phyloP scores from a whole-genome alignment of 2,888 invertebrate genomes.

The Oscheius myriophilus region DNA sequence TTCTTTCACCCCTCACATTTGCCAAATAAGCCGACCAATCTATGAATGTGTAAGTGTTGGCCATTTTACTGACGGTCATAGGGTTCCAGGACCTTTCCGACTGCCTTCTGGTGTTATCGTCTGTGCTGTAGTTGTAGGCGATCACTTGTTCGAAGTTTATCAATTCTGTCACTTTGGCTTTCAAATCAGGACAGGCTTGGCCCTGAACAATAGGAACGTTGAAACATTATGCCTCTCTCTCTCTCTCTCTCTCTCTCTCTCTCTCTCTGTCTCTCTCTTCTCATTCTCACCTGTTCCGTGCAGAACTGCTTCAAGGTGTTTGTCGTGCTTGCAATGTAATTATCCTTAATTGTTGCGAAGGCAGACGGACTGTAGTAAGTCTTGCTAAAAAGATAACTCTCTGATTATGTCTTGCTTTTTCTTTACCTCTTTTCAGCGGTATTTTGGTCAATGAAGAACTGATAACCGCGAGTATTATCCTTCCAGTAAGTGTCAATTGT shows the following conservation, averaged over 20 bases:
- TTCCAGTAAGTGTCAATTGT: slow-evolving; percentile 51
- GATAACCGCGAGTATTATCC: slow-evolving; percentile 44
- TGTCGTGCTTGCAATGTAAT: slow-evolving; percentile 23
- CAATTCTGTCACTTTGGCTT: slow-evolving; percentile 19
- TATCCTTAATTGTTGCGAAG: slow-evolving; percentile 38
- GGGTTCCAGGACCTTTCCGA: slow-evolving; percentile 57
- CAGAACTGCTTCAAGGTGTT: background rate
- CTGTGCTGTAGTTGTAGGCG: slow-evolving; percentile 49
- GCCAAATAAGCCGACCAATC: slow-evolving; percentile 46
- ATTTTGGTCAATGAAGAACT: slow-evolving; percentile 50
- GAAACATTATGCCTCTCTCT: background rate
- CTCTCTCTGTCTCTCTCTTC: background rate
- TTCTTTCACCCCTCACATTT: slow-evolving; percentile 15
- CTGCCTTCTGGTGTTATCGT: slow-evolving; percentile 57
- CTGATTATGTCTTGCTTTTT: background rate
- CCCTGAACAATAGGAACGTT: background rate
- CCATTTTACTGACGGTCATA: slow-evolving; percentile 34
- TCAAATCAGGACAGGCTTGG: background rate
- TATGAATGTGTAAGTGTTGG: slow-evolving; percentile 21
- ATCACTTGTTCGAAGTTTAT: slow-evolving; percentile 44
- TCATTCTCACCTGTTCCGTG: background rate
- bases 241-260: background rate
- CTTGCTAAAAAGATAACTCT: slow-evolving; percentile 38
- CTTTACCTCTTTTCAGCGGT: slow-evolving; percentile 30
- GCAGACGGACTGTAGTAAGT: slow-evolving; percentile 50